Evolutionary conservation across 2,888 invertebrate species (phyloP).

Genomic region (Scotopteryx bipunctaria): DNA sequence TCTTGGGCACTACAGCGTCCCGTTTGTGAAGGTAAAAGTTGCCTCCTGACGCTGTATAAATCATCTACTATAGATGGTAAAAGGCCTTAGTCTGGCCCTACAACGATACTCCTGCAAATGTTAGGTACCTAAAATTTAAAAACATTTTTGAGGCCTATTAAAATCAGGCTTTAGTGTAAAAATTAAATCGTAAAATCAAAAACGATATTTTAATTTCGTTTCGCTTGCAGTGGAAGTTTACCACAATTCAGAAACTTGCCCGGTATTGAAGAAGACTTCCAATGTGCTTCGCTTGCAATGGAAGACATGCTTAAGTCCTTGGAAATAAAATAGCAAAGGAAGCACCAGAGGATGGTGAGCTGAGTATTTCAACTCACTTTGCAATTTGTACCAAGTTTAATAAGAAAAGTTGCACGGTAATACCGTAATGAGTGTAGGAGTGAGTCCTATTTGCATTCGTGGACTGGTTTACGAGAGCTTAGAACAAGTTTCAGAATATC

Average conservation of each 20-base stretch:
- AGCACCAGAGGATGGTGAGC: slow-evolving; percentile 50
- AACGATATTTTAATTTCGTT: not conserved
- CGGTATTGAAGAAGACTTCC: not conserved
- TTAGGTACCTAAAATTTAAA: too few species aligned
- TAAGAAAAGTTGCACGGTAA: slow-evolving; percentile 68
- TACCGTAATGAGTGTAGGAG: slow-evolving; percentile 53
- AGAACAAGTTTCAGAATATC: slow-evolving; percentile 4
- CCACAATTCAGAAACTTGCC: not conserved
- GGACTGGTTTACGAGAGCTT: slow-evolving; percentile 14
- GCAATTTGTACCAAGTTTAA: slow-evolving; percentile 68
- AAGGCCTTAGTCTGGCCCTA: too few species aligned
- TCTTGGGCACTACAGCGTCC: too few species aligned
- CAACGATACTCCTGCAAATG: too few species aligned
- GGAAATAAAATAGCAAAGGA: slow-evolving; percentile 45
- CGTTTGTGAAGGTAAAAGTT: too few species aligned
- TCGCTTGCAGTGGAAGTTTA: slow-evolving; percentile 1
- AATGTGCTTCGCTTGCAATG: not conserved
- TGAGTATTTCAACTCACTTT: slow-evolving; percentile 50
- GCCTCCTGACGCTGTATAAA: too few species aligned
- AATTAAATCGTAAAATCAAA: too few species aligned
- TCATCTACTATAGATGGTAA: too few species aligned
- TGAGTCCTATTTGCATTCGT: slow-evolving; percentile 53
- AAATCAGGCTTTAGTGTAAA: not conserved
- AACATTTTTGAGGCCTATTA: too few species aligned
- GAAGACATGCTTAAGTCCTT: not conserved